A percentile compares a stretch with the other conserved stretches of the same genome.
phyloP scores from a whole-genome alignment of 1,140 invertebrate species.

The Brachionus paranguensis region DNA sequence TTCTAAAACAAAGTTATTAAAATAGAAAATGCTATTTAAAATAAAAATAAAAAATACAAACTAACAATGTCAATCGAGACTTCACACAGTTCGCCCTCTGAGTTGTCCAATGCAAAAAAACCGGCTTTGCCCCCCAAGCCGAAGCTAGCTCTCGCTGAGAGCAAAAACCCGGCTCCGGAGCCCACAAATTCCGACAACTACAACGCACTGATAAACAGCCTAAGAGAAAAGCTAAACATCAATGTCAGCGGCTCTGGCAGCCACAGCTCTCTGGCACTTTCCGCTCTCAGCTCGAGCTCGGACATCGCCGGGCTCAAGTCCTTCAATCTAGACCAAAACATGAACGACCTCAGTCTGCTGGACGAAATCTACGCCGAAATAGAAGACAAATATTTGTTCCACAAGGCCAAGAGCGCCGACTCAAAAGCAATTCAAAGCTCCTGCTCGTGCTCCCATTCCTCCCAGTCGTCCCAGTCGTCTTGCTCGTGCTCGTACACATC shows the following conservation, averaged over 20 bases:
- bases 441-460: not conserved
- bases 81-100: not conserved
- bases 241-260: not conserved
- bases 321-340: not conserved
- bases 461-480: not conserved
- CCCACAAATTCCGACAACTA: not conserved
- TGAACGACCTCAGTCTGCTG: not conserved
- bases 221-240: not conserved
- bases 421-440: not conserved
- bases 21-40: conserved; percentile 7
- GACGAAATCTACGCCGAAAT: conserved; percentile 28
- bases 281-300: not conserved
- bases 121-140: conserved; percentile 22
- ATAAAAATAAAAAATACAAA: conserved; percentile 6
- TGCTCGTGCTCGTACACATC: not conserved
- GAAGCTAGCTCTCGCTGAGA: conserved; percentile 7
- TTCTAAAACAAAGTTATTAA: not conserved
- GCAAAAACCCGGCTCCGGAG: not conserved
- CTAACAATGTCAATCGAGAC: conserved; percentile 27
- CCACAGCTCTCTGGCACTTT: not conserved
- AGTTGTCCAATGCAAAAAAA: not conserved
- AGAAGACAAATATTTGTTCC: conserved; percentile 12
- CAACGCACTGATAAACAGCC: not conserved
- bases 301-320: not conserved
- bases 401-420: not conserved